phyloP scores from a whole-genome alignment of 2,888 invertebrate genomes.

The Plagiodera versicolora region DNA sequence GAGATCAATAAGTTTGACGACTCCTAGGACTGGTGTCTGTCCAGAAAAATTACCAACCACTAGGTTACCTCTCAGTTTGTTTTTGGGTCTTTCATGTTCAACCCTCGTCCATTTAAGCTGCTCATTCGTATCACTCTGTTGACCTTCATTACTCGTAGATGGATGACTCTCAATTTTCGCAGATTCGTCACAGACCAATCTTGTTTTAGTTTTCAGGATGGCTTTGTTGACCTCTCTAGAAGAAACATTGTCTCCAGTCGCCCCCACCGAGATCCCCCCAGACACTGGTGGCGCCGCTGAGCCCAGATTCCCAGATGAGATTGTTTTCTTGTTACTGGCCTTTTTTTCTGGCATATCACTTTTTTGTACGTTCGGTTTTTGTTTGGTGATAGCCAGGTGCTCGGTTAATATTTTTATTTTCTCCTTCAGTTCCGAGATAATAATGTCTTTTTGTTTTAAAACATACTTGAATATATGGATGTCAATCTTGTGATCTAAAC shows the following conservation, averaged over 20 bases:
- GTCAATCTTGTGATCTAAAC: too few relatives aligned
- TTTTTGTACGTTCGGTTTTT: neutral
- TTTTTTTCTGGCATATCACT: neutral
- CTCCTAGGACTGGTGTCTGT: neutral
- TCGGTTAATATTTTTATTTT: conserved; percentile 5
- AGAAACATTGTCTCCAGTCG: neutral
- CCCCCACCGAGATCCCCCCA: neutral
- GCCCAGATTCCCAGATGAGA: too few relatives aligned
- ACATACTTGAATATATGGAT: too few relatives aligned
- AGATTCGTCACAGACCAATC: neutral
- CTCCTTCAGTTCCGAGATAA: conserved; percentile 7
- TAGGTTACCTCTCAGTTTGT: neutral
- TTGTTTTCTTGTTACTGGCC: neutral
- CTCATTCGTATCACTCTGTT: neutral
- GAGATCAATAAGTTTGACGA: neutral
- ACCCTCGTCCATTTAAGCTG: neutral
- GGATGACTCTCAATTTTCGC: neutral
- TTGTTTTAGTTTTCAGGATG: neutral
- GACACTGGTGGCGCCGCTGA: too few relatives aligned
- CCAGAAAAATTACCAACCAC: conserved; percentile 1
- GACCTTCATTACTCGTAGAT: neutral
- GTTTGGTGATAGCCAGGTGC: neutral
- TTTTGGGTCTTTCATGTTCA: neutral
- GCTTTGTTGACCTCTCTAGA: conserved; percentile 1
- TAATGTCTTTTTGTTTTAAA: too few relatives aligned